Percentiles rank a stretch among this genome's conserved stretches.
Evolutionary conservation across 2,797 vertebrate genomes (phyloP).

Genomic region (Sebastes jordani): DNA sequence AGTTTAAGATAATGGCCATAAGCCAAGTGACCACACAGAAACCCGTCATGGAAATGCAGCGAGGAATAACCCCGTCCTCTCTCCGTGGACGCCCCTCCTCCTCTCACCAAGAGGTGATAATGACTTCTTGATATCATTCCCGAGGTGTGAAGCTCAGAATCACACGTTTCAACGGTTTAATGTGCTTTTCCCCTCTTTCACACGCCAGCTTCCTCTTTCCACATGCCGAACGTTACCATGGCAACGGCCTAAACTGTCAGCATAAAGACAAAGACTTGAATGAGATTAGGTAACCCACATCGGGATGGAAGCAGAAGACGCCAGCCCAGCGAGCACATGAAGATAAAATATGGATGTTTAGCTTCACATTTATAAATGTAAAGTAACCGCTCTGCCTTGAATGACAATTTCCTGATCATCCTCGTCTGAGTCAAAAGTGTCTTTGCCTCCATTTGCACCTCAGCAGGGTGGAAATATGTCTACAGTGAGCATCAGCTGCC

Average conservation of each 20-base stretch:
- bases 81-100: background rate
- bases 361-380: background rate
- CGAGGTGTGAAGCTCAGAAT: conserved; percentile 49
- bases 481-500: conserved; percentile 33
- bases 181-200: conserved; percentile 18
- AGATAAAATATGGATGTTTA: background rate
- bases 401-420: background rate
- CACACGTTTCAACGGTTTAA: conserved; percentile 38
- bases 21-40: background rate
- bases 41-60: background rate
- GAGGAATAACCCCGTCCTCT: conserved; percentile 4
- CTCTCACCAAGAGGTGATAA: conserved; percentile 50
- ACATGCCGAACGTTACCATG: conserved; percentile 30
- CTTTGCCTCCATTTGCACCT: conserved; percentile 36
- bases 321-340: background rate
- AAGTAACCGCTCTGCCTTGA: background rate
- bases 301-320: background rate
- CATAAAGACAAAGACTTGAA: conserved; percentile 53
- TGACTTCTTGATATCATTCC: conserved; percentile 51
- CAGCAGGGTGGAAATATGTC: conserved; percentile 3
- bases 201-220: conserved; percentile 15
- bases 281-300: conserved; percentile 42
- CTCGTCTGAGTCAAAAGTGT: background rate
- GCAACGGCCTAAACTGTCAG: conserved; percentile 56
- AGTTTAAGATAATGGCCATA: background rate